Conservation (phyloP, 2,888 invertebrate species). For the Chalcosyrphus nemorum region DNA sequence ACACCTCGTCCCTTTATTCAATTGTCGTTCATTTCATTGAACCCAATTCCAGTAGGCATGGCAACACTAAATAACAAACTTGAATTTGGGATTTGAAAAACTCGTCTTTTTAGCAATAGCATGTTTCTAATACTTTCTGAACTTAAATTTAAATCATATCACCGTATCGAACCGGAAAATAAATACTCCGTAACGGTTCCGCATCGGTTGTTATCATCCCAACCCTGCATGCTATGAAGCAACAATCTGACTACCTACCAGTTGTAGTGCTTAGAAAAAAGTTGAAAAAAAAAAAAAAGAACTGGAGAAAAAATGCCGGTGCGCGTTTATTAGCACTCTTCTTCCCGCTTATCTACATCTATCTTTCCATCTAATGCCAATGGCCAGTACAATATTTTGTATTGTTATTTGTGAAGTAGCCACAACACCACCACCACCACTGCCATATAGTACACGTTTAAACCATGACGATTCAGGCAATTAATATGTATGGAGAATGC, state of each 20-base stretch:
- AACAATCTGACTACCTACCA: slow-evolving; percentile 20
- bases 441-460: slow-evolving; percentile 8
- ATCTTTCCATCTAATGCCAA: slow-evolving; percentile 58
- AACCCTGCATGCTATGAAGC: slow-evolving; percentile 58
- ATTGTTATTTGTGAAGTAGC: not conserved
- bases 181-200: slow-evolving; percentile 74
- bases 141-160: slow-evolving; percentile 66
- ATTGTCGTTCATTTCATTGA: too few species aligned
- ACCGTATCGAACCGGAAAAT: slow-evolving; percentile 73
- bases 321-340: slow-evolving; percentile 59
- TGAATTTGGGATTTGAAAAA: not conserved
- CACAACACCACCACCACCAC: not conserved
- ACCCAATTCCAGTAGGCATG: not conserved
- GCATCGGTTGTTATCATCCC: slow-evolving; percentile 68
- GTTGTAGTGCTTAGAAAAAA: not conserved
- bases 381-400: slow-evolving; percentile 35
- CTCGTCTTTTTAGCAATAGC: slow-evolving; percentile 19
- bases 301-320: slow-evolving; percentile 40
- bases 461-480: slow-evolving; percentile 64
- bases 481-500: slow-evolving; percentile 53
- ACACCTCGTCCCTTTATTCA: too few species aligned
- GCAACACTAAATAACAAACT: not conserved
- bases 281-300: slow-evolving; percentile 2
- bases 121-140: slow-evolving; percentile 39
- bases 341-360: slow-evolving; percentile 23